These are phyloP conservation scores for Jacana jacana DNA, from an alignment of 2,113 vertebrate species.

Conservation along the genomic window DNA sequence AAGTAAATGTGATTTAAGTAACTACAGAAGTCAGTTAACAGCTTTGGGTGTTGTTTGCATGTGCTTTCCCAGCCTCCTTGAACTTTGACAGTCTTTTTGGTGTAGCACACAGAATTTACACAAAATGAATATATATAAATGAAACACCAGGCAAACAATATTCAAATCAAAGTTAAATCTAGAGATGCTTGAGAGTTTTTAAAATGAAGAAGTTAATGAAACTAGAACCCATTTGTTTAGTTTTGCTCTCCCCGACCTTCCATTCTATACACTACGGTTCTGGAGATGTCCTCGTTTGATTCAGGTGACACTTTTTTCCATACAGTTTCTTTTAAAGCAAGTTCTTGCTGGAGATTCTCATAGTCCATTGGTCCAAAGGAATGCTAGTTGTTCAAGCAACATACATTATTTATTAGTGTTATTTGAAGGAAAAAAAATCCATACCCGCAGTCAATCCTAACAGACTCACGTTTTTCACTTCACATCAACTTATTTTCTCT, in stretches of 20 bases:
- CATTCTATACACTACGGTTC: conserved; percentile 99
- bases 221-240: conserved; percentile 72
- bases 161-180: conserved; percentile 57
- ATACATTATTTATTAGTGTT: conserved; percentile 92
- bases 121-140: conserved; percentile 61
- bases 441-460: conserved; percentile 72
- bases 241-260: conserved; percentile 85
- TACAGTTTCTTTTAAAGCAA: conserved; percentile 95
- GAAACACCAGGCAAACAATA: conserved; percentile 70
- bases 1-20: conserved; percentile 33
- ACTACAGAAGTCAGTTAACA: conserved; percentile 46
- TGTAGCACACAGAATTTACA: conserved; percentile 62
- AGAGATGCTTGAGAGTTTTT: conserved; percentile 58
- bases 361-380: conserved; percentile 95
- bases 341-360: conserved; percentile 97
- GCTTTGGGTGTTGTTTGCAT: conserved; percentile 6
- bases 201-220: conserved; percentile 60
- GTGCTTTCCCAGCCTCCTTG: background rate
- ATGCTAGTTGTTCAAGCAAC: conserved; percentile 94
- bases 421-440: conserved; percentile 66
- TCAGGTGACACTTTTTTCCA: conserved; percentile 98
- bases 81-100: conserved; percentile 46
- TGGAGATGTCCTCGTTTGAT: conserved; percentile 94
- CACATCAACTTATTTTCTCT: background rate
- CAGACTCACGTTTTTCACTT: conserved; percentile 53